Percentiles rank a stretch among this genome's conserved stretches.
Conservation (phyloP, 2,797 vertebrate species). For the Aplochiton taeniatus region DNA sequence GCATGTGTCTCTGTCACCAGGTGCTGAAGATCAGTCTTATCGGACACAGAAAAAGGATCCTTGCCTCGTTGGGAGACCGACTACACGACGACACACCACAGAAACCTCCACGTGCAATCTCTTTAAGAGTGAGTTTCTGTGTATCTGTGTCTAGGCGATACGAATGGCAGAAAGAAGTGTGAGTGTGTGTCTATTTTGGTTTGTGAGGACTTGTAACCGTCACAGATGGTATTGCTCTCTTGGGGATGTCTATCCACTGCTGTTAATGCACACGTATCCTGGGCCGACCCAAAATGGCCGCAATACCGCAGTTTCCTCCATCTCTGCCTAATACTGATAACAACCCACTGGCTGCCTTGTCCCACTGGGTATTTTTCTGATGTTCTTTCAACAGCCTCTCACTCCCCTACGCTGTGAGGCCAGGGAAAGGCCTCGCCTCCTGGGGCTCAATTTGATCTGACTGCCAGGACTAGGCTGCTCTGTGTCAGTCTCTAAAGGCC, state of each 20-base stretch:
- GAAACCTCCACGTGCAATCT: constrained; percentile 96
- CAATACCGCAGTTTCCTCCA: constrained; percentile 27
- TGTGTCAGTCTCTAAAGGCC: constrained; percentile 11
- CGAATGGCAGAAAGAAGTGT: neutral
- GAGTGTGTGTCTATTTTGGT: neutral
- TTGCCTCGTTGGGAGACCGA: constrained; percentile 93
- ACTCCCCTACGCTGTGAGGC: constrained; percentile 11
- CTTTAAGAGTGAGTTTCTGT: constrained; percentile 85
- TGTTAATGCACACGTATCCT: constrained; percentile 31
- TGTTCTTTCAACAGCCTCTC: constrained; percentile 28
- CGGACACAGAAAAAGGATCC: constrained; percentile 94
- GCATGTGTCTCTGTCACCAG: constrained; percentile 65
- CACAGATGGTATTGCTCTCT: constrained; percentile 30
- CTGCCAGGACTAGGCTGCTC: constrained; percentile 29
- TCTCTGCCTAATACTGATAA: constrained; percentile 42
- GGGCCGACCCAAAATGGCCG: constrained; percentile 49
- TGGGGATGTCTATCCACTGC: constrained; percentile 11
- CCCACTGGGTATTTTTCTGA: constrained; percentile 27
- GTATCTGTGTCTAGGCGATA: constrained; percentile 3
- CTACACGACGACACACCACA: constrained; percentile 96
- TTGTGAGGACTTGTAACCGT: neutral
- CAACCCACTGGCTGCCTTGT: constrained; percentile 18
- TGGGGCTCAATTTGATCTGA: constrained; percentile 32
- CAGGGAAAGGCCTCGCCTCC: constrained; percentile 26
- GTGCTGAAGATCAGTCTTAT: constrained; percentile 95